Base-by-base conservation (phyloP, 2,888 invertebrate species). In the Stenotaenia linearis region DNA sequence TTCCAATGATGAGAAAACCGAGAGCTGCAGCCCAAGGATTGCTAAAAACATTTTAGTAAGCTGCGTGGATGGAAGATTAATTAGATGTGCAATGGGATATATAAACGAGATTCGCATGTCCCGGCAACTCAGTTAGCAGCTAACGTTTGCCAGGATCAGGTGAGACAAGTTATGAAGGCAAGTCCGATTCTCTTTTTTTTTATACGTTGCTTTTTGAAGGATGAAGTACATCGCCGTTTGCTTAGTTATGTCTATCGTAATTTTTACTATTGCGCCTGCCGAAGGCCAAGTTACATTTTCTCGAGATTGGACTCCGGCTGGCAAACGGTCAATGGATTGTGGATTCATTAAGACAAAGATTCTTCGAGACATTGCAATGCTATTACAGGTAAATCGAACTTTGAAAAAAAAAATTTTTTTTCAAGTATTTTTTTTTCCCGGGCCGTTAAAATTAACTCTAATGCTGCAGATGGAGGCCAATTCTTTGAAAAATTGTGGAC, bases 281-380 rank as follows among this genome's bases (percentile, higher is more conserved):
- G 30, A 74, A 23, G 74, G 74, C 10, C 80, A 80, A 75, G 77
- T 80, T 10, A 80, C 80, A 10, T 80, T 80, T 18, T 80, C 80
- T 32, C 69, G 80, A 10, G 80, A 80, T 32, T 80, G 80, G 80
- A 77, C 78, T 30, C 80, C 80, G 10, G 80, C 80, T 45, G 80
- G 80, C 25, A 80, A 80, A 35, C 23, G 80, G 45, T 69, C 78
- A 30, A 32, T 28, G 32, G 74, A 74, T 25, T 74, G 74, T 18
- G 32, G 32, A 15, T 74, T 74, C 30, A n/a, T 74, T 1, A 74
- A 74, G 74, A 74, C 74, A 0, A 74, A 32, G 18, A 21, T 74
- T 3, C 74, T 74, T 2, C 74, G 32, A 30, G 74, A 74, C 23
- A 74, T 74, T 3, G 32, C 32, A 5, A 25, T 32, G 12, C 23